Evolutionary conservation across 2,888 invertebrate genomes (phyloP).

Genomic region (Sarcophaga carnaria): DNA sequence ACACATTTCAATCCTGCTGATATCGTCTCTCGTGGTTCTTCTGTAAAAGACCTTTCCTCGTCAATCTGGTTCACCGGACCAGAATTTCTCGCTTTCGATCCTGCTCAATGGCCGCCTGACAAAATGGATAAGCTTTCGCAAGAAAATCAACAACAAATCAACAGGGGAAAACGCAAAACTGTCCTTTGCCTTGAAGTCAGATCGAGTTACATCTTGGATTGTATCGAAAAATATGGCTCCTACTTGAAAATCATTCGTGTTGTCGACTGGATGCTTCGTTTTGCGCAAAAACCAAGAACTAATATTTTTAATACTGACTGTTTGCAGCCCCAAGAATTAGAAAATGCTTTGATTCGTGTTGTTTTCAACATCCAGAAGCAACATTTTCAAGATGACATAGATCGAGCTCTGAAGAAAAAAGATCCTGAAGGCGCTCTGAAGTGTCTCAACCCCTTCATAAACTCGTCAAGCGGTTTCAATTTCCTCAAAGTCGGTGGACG

Average conservation of each 20-base stretch:
- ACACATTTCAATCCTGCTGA: constrained; percentile 62
- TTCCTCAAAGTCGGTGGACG: not conserved
- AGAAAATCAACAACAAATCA: constrained; percentile 34
- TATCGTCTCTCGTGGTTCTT: constrained; percentile 36
- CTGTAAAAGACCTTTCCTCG: constrained; percentile 40
- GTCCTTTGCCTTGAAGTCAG: not conserved
- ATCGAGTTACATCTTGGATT: constrained; percentile 20
- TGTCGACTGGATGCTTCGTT: constrained; percentile 54
- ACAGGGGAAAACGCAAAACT: constrained; percentile 46
- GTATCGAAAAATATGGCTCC: constrained; percentile 18
- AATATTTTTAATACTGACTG: not conserved
- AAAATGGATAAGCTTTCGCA: not conserved
- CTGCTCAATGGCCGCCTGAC: constrained; percentile 14
- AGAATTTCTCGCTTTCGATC: not conserved
- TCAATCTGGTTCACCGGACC: constrained; percentile 58
- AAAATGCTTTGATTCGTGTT: too few species aligned
- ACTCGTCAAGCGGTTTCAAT: too few species aligned
- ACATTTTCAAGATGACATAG: too few species aligned
- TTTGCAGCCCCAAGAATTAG: constrained; percentile 6
- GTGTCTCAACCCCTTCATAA: too few species aligned
- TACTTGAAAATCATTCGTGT: constrained; percentile 33
- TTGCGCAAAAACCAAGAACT: not conserved
- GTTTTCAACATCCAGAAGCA: too few species aligned
- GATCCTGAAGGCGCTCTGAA: too few species aligned
- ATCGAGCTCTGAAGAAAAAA: too few species aligned